Base-by-base conservation (phyloP, 2,888 invertebrate genomes). In the Melanchra persicariae region DNA sequence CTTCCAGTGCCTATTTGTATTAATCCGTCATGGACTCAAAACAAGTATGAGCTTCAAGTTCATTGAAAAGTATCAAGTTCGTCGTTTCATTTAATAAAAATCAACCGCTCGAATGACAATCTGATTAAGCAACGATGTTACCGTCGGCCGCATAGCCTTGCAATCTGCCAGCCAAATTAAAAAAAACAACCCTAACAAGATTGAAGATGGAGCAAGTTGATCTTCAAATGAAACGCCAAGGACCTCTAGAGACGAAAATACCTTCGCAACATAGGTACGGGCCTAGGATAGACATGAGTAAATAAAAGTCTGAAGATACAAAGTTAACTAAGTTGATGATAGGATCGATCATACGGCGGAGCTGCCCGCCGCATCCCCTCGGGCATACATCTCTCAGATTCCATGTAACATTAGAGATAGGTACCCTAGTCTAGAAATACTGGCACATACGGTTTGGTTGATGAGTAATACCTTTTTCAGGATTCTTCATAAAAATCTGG, bases 321-420 rank as follows among this genome's bases (percentile, higher is more conserved):
- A 77, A 72, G 72, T 77, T 75, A 79, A 77, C 81, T 75, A 76
- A 77, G 74, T 81, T 78, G 78, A 74, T 73, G 66, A 82, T 69
- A 66, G 77, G 71, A 85, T 85, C 82, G 83, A 82, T 83, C 85
- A 85, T 80, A 57, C 51, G 65, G 52, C 68, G 76, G 62, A 79
- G 69, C 52, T 71, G 68, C 67, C 60, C 68, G 74, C 76, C 77
- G 74, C 74, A 74, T 65, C 62, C 74, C 76, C 82, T 78, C 57
- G 81, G 85, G 85, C 74, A 81, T 74, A 85, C 81, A 66, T 81
- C 83, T 79, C 70, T 75, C 76, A 75, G 73, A 80, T 78, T 70
- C 70, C 49, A 67, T 58, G 59, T 72, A 51, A 77, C 82, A 65
- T 75, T 45, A 77, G 81, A 74, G 83, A 71, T 77, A 74, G 83